Evolutionary conservation across 2,797 vertebrate genomes (phyloP), one percentile per base, ranked within the genome.

Genomic region (Lepus oiostolus): DNA sequence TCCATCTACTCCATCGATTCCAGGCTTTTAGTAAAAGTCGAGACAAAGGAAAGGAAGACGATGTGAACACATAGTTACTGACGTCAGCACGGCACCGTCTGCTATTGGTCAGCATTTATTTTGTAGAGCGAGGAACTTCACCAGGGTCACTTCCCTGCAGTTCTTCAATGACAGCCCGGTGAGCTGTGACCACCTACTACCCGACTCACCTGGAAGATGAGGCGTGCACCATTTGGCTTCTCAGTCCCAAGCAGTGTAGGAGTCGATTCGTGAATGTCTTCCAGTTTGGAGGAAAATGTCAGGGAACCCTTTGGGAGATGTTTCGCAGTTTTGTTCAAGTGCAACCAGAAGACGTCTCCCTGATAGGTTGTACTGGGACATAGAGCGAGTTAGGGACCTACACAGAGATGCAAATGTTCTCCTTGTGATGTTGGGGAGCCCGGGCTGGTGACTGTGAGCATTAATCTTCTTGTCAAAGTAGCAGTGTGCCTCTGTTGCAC

Each of bases 381-480:
- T 16, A 71, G 21, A 68, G 10, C 5, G 3, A 76, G 50, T 71
- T 21, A 52, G 88, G 71, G 72, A 74, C 83, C 67, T 58, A 76
- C 21, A 93, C 76, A 85, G 87, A 83, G 74, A 71, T 84, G 77
- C 30, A 70, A 85, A 85, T 76, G 96, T 93, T 93, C 76, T 81
- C 85, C 86, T 75, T 89, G 13, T 19, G 68, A 84, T 38, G 58
- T n/a, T 35, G 67, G 77, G 58, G 47, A 47, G 88, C 74, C 94
- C 85, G 67, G 47, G n/a, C 52, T 62, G 85, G 91, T 50, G 94
- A 21, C 84, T 93, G 81, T 83, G 83, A 89, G 75, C 79, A 95
- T 96, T 91, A 71, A 95, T 97, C 96, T 97, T 96, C 89, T 47
- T 91, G 92, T 96, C 77, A 67, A 89, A 93, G 82, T 65, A 74